Evolutionary conservation across 2,113 vertebrate species (phyloP).

Genomic region (Colistium nudipinnis): DNA sequence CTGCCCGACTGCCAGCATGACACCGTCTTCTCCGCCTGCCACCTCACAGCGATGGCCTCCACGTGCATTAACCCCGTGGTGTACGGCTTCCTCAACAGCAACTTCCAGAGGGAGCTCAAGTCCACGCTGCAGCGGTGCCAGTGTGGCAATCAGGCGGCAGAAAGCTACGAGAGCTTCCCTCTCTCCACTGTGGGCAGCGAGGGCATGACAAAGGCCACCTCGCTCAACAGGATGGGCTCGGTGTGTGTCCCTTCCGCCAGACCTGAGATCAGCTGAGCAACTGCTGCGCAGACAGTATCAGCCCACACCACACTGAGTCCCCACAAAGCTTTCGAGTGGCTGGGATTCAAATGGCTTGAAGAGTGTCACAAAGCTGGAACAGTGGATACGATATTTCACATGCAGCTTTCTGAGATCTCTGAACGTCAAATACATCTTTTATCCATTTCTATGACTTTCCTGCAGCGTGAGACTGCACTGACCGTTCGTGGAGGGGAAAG

Average conservation of each 20-base stretch:
- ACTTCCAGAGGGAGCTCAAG: conserved; percentile 82
- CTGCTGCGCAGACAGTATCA: conserved; percentile 44
- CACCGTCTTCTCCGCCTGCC: conserved; percentile 82
- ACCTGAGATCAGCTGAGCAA: conserved; percentile 36
- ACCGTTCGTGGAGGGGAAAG: background rate
- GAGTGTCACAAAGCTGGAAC: conserved; percentile 10
- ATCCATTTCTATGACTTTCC: background rate
- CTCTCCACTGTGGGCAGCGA: conserved; percentile 83
- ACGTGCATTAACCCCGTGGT: conserved; percentile 83
- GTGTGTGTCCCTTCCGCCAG: conserved; percentile 52
- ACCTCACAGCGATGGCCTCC: conserved; percentile 81
- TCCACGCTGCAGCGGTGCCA: conserved; percentile 76
- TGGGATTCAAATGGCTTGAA: background rate
- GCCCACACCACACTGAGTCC: background rate
- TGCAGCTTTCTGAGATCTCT: background rate
- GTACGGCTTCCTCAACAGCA: conserved; percentile 85
- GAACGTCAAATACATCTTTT: conserved; percentile 1
- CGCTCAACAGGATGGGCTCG: conserved; percentile 66
- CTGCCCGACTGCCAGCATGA: conserved; percentile 81
- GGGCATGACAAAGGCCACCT: conserved; percentile 75
- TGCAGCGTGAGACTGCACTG: background rate
- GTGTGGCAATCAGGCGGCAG: conserved; percentile 61
- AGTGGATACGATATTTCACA: background rate
- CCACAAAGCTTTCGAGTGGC: background rate
- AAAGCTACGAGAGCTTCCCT: conserved; percentile 81